Evolutionary conservation across 2,797 vertebrate species (phyloP).

Genomic region (Sciaenops ocellatus): DNA sequence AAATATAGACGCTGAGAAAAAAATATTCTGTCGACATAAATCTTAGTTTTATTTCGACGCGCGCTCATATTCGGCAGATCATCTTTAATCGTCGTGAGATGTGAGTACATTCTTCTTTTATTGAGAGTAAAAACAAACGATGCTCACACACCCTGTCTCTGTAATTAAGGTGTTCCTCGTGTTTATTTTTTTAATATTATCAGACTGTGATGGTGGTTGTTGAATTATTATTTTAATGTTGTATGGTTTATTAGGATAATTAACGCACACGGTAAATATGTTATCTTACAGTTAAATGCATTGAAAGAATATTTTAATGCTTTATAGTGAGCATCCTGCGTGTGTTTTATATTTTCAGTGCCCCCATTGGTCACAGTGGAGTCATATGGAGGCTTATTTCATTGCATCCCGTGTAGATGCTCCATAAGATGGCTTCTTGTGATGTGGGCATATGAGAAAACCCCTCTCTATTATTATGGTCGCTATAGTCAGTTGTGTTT

Average conservation of each 20-base stretch:
- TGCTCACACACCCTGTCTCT: not conserved
- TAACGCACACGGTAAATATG: not conserved
- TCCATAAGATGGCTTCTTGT: constrained; percentile 77
- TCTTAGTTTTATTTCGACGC: constrained; percentile 35
- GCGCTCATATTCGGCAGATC: constrained; percentile 40
- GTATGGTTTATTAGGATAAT: not conserved
- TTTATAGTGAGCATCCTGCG: constrained; percentile 20
- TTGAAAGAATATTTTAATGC: not conserved
- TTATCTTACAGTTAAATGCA: not conserved
- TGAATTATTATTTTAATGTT: constrained; percentile 2
- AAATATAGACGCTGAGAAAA: not conserved
- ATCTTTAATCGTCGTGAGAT: constrained; percentile 59
- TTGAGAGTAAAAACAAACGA: constrained; percentile 24
- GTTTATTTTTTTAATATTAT: not conserved
- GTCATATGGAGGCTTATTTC: constrained; percentile 58
- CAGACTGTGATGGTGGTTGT: not conserved
- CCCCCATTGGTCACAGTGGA: constrained; percentile 47
- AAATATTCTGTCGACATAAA: not conserved
- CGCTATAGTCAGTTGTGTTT: constrained; percentile 22
- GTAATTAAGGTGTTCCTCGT: not conserved
- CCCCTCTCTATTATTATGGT: constrained; percentile 34
- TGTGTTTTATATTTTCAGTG: constrained; percentile 35
- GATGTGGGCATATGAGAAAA: constrained; percentile 48
- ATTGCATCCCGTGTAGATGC: constrained; percentile 56
- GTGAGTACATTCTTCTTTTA: constrained; percentile 73